Conservation (phyloP, 2,888 invertebrate species). For the Cyaniris semiargus region DNA sequence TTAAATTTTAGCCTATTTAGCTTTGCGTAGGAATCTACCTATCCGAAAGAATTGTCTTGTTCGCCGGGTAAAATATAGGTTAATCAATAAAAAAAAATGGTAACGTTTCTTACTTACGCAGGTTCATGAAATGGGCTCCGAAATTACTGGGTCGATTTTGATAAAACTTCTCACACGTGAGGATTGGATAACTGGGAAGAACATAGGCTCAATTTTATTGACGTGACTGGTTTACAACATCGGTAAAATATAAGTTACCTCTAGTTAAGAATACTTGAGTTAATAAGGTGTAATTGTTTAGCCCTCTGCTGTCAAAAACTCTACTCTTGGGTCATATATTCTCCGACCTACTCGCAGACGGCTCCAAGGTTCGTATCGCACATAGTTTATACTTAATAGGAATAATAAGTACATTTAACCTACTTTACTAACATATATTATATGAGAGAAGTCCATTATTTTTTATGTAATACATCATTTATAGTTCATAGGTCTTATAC, state of each 20-base stretch:
- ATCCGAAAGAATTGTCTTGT: too few species aligned
- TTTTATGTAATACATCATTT: neutral
- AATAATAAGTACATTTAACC: constrained; percentile 16
- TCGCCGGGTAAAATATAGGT: too few species aligned
- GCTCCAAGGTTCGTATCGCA: neutral
- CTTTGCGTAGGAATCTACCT: neutral
- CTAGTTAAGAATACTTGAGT: neutral
- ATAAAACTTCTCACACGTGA: too few species aligned
- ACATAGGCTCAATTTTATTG: too few species aligned
- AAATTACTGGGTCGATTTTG: too few species aligned
- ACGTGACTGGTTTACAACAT: too few species aligned
- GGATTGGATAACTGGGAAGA: too few species aligned
- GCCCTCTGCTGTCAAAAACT: neutral
- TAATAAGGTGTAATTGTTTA: neutral
- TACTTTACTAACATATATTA: constrained; percentile 7
- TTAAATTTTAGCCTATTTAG: neutral
- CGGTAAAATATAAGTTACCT: neutral
- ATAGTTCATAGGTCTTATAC: neutral
- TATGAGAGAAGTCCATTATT: neutral
- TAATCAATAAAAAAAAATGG: too few species aligned
- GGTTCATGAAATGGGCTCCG: too few species aligned
- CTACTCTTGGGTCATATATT: neutral
- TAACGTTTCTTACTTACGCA: too few species aligned
- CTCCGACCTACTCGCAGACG: neutral
- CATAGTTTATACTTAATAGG: constrained; percentile 16